phyloP scores from a whole-genome alignment of 2,888 invertebrate genomes.

The Hemithea aestivaria region DNA sequence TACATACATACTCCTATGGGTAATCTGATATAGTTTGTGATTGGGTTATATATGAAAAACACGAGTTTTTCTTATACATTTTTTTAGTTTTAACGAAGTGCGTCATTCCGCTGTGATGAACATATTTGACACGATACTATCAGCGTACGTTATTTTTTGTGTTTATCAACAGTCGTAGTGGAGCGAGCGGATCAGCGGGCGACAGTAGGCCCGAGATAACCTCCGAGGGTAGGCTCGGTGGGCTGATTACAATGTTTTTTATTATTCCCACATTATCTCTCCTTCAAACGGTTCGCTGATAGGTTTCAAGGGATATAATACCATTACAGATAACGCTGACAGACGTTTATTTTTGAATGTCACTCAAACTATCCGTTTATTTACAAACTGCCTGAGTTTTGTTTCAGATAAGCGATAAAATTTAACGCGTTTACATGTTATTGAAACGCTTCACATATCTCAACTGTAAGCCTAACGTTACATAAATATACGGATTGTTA shows the following conservation, averaged over 20 bases:
- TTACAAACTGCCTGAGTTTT: conserved; percentile 23
- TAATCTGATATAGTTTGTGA: no score
- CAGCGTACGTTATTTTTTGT: no score
- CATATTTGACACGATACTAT: no score
- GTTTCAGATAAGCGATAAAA: conserved; percentile 20
- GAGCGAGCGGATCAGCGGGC: no score
- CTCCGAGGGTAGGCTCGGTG: conserved; percentile 32
- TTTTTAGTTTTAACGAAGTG: no score
- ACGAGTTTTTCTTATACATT: no score
- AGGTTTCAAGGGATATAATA: conserved; percentile 42
- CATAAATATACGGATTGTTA: no score
- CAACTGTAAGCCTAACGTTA: no score
- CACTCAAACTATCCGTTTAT: conserved; percentile 28
- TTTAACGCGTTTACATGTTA: conserved; percentile 12
- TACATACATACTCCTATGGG: no score
- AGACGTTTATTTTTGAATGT: conserved; percentile 34
- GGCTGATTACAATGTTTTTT: conserved; percentile 50
- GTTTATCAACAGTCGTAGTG: no score
- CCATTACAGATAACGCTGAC: conserved; percentile 40
- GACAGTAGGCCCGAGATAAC: conserved; percentile 43
- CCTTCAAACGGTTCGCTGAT: conserved; percentile 36
- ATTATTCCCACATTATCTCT: conserved; percentile 35
- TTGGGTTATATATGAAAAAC: no score
- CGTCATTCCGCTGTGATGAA: no score
- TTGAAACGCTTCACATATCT: conserved; percentile 10